phyloP scores from a whole-genome alignment of 2,797 vertebrate genomes.

The Dallia pectoralis region DNA sequence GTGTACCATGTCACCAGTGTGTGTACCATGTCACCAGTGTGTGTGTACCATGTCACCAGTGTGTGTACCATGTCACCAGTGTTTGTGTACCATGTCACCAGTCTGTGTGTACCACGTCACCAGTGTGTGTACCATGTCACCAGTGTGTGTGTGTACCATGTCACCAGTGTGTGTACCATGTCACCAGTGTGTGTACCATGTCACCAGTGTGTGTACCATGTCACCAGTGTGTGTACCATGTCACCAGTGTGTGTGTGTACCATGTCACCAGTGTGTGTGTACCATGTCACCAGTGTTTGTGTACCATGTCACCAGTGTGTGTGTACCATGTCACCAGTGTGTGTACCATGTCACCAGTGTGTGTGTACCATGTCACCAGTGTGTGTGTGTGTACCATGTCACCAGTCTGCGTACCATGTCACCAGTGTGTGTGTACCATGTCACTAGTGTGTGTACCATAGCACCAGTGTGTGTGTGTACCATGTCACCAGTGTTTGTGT shows the following conservation, averaged over 20 bases:
- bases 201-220: neutral
- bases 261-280: neutral
- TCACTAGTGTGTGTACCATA: too few relatives aligned
- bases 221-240: too few relatives aligned
- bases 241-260: too few relatives aligned
- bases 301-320: too few relatives aligned
- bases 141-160: too few relatives aligned
- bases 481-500: constrained; percentile 24
- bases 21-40: neutral
- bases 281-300: neutral
- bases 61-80: too few relatives aligned
- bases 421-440: neutral
- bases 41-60: too few relatives aligned
- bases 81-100: neutral
- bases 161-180: too few relatives aligned
- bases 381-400: neutral
- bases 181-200: neutral
- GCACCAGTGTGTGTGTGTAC: constrained; percentile 1
- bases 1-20: constrained; percentile 54
- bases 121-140: neutral
- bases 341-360: constrained; percentile 54
- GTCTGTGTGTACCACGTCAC: neutral
- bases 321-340: constrained; percentile 60
- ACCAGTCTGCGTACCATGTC: constrained; percentile 54
- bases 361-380: neutral